These are phyloP conservation scores for Aurelia sp. DNA, from an alignment of 30 jellyfish, hydroid and myxozoan genomes.

Conservation along the genomic window DNA sequence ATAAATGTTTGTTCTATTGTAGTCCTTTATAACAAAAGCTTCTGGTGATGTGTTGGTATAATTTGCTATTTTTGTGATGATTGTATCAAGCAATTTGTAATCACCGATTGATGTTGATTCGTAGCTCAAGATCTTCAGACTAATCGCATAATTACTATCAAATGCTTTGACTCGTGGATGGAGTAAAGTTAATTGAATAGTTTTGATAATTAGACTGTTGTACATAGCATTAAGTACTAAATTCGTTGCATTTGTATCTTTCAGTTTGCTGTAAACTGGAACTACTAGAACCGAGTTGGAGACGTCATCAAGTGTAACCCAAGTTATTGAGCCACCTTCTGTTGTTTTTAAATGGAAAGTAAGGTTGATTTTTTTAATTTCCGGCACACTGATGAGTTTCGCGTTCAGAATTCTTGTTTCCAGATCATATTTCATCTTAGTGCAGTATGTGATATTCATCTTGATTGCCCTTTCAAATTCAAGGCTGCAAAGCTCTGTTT, in stretches of 20 bases:
- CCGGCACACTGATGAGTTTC: neutral
- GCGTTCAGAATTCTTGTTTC: neutral
- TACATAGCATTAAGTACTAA: conserved; percentile 12
- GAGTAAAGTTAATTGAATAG: conserved; percentile 1
- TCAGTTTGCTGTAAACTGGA: conserved; percentile 32
- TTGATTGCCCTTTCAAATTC: neutral
- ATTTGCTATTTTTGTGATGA: conserved; percentile 3
- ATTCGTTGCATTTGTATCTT: neutral
- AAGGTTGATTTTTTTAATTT: neutral
- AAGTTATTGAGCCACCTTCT: conserved; percentile 15
- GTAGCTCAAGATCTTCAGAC: conserved; percentile 41
- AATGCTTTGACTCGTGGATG: conserved; percentile 1
- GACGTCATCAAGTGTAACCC: conserved; percentile 2
- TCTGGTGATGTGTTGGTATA: neutral
- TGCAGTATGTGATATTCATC: conserved; percentile 23
- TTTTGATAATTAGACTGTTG: neutral
- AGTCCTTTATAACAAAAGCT: conserved; percentile 7
- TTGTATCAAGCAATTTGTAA: conserved; percentile 22
- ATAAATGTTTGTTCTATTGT: conserved; percentile 27
- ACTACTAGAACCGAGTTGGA: neutral
- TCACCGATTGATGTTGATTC: neutral
- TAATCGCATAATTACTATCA: conserved; percentile 9
- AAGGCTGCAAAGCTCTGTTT: conserved; percentile 12
- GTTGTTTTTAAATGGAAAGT: neutral
- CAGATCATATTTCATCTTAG: conserved; percentile 2